Conservation (phyloP, 2,888 invertebrate genomes). For the Pristionchus fissidentatus region DNA sequence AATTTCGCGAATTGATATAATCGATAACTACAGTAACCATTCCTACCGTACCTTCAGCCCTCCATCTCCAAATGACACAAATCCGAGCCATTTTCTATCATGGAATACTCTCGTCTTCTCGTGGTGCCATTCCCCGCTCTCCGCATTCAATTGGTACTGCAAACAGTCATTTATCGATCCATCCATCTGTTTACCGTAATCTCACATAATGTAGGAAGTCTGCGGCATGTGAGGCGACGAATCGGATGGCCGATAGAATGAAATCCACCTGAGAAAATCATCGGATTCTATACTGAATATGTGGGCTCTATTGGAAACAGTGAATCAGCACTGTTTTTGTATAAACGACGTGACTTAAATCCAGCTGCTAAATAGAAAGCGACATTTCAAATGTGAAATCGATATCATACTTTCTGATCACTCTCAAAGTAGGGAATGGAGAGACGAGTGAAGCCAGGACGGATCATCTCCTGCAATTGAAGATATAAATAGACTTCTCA, state of each 20-base stretch:
- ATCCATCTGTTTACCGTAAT: not conserved
- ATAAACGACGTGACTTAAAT: not conserved
- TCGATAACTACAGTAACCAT: not conserved
- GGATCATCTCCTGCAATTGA: slow-evolving; percentile 54
- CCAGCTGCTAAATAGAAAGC: not conserved
- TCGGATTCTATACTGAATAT: not conserved
- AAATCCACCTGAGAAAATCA: slow-evolving; percentile 79
- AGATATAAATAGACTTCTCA: too few species aligned
- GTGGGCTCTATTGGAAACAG: not conserved
- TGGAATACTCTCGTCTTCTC: slow-evolving; percentile 84
- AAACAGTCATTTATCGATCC: slow-evolving; percentile 34
- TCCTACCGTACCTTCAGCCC: slow-evolving; percentile 80
- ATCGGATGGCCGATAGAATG: slow-evolving; percentile 83
- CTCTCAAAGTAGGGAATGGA: slow-evolving; percentile 89
- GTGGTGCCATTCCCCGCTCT: slow-evolving; percentile 92
- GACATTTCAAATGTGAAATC: slow-evolving; percentile 8
- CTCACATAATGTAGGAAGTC: slow-evolving; percentile 83
- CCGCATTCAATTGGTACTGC: slow-evolving; percentile 88
- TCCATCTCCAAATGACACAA: slow-evolving; percentile 85
- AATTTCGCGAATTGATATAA: too few species aligned
- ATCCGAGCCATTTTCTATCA: slow-evolving; percentile 87
- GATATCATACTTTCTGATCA: slow-evolving; percentile 82
- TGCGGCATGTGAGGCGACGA: slow-evolving; percentile 90
- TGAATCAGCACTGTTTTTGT: not conserved
- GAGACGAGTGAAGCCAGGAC: slow-evolving; percentile 88